Conservation (phyloP, 2,888 invertebrate genomes). For the Loripinus fragilis region DNA sequence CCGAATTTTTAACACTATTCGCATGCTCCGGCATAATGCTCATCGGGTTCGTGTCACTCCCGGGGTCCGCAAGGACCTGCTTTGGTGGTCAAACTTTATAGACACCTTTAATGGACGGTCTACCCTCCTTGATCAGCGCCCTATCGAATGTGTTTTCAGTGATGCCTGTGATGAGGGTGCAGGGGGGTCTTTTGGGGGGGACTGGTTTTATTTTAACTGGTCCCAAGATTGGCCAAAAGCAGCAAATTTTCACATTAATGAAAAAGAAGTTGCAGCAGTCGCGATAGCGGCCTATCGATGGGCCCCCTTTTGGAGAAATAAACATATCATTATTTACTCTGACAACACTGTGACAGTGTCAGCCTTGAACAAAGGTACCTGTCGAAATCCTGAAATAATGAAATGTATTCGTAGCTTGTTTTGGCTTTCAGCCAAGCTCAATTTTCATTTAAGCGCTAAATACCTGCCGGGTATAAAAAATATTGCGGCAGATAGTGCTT, state of each 20-base stretch:
- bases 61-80: slow-evolving; percentile 18
- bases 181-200: too few species aligned
- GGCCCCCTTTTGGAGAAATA: not conserved
- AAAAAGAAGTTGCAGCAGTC: slow-evolving; percentile 25
- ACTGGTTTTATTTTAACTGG: too few species aligned
- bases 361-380: not conserved
- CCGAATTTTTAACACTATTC: too few species aligned
- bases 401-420: not conserved
- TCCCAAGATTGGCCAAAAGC: slow-evolving; percentile 29
- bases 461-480: not conserved
- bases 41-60: slow-evolving; percentile 18
- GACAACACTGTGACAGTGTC: not conserved
- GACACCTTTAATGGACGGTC: slow-evolving; percentile 30
- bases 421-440: not conserved
- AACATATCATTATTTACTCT: too few species aligned
- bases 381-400: not conserved
- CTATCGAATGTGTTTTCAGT: slow-evolving; percentile 22
- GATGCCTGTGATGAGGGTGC: slow-evolving; percentile 32
- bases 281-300: not conserved
- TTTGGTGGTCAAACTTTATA: slow-evolving; percentile 35
- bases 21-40: too few species aligned
- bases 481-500: not conserved
- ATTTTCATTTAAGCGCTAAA: not conserved
- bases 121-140: slow-evolving; percentile 22
- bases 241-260: too few species aligned